Evolutionary conservation across 2,113 vertebrate genomes (phyloP).

Genomic region (Pelvicachromis taeniatus): DNA sequence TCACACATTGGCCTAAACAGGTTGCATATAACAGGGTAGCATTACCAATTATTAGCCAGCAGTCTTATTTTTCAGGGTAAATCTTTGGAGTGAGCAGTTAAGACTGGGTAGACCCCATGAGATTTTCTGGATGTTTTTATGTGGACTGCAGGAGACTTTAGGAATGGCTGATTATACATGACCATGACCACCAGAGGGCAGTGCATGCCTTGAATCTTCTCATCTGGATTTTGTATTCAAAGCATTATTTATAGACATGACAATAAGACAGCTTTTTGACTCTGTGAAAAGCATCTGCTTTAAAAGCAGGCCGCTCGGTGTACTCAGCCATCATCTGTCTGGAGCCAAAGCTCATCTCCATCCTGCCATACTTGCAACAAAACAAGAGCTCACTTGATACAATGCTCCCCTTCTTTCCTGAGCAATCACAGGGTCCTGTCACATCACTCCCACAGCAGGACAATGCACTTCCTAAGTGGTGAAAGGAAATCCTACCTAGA

Average conservation of each 20-base stretch:
- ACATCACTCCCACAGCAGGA: constrained; percentile 61
- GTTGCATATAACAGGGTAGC: background rate
- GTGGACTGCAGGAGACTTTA: rapidly evolving
- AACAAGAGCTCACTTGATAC: constrained; percentile 46
- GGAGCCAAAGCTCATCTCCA: constrained; percentile 44
- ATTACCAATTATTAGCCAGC: too few species aligned
- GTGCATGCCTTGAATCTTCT: background rate
- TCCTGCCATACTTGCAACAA: constrained; percentile 27
- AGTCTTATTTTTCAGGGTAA: background rate
- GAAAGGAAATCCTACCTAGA: constrained; percentile 69
- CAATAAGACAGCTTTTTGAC: background rate
- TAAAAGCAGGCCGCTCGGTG: background rate
- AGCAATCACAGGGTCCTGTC: constrained; percentile 55
- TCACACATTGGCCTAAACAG: background rate
- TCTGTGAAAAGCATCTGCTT: background rate
- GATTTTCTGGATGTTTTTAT: background rate
- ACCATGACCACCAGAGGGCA: constrained; percentile 34
- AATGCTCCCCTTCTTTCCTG: constrained; percentile 61
- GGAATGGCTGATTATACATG: background rate
- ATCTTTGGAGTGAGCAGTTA: background rate
- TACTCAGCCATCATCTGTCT: background rate
- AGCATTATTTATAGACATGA: background rate
- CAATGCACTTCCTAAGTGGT: constrained; percentile 68
- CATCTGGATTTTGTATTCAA: background rate
- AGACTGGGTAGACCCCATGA: background rate